phyloP scores from a whole-genome alignment of 1,140 invertebrate species.

The Bombus cullumanus region DNA sequence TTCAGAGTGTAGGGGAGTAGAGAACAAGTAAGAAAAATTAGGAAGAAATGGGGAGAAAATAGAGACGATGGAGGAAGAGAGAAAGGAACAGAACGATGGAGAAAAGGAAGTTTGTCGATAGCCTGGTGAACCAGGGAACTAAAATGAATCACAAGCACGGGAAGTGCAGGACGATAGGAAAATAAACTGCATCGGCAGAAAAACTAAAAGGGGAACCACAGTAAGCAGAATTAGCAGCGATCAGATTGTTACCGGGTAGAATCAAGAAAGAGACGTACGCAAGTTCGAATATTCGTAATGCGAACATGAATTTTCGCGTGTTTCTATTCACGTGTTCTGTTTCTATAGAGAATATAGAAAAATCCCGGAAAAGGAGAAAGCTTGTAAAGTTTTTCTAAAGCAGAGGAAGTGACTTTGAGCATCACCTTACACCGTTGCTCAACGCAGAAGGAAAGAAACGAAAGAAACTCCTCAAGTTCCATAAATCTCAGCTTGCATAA shows the following conservation, averaged over 20 bases:
- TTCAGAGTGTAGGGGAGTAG: too few species aligned
- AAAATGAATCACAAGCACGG: constrained; percentile 18
- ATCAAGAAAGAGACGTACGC: too few species aligned
- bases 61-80: not conserved
- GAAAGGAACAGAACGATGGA: not conserved
- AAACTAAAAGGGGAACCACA: constrained; percentile 15
- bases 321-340: not conserved
- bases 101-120: too few species aligned
- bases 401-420: not conserved
- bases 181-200: constrained; percentile 26
- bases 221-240: too few species aligned
- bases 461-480: not conserved
- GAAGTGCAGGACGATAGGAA: constrained; percentile 16
- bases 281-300: too few species aligned
- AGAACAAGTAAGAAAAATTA: too few species aligned
- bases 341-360: not conserved
- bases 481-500: not conserved
- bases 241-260: too few species aligned
- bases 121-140: constrained; percentile 21
- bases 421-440: too few species aligned
- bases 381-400: not conserved
- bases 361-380: not conserved
- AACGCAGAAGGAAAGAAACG: not conserved
- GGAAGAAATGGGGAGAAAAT: not conserved
- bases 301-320: not conserved